Evolutionary conservation across 2,888 invertebrate genomes (phyloP), one percentile per base, ranked within the genome.

Genomic region (Zeuzera pyrina): DNA sequence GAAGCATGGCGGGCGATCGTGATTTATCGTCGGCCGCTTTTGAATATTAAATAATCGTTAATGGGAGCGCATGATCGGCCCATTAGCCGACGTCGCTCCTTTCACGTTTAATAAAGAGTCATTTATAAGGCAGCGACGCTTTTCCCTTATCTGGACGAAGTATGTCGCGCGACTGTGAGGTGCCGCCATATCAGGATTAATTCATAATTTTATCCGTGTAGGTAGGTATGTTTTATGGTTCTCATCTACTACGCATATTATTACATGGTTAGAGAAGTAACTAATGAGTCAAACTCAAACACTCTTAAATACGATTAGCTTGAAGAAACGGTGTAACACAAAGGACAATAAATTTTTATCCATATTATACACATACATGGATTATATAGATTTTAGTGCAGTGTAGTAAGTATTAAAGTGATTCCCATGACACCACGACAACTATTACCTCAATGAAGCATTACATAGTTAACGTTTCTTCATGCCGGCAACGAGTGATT

Each of bases 1-100:
- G 76, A 67, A 72, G 65, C 77, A 73, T 71, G 74, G 81, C 71
- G 74, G 71, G 66, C 67, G 66, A 64, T 66, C 76, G 76, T 78
- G 83, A 83, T 83, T 83, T 83, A 83, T 83, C 63, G 69, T 59
- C 66, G 73, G 76, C 57, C 61, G 71, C 79, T 81, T 83, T 83
- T 83, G 83, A 83, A 83, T 83, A 83, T 83, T 83, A 81, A 83
- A 83, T 83, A 83, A 83, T 83, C 72, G 78, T 78, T 81, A 83
- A 83, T 83, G 81, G 79, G 79, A 78, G 81, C 81, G 81, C 83
- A 83, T 83, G 83, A 83, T 81, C 79, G 76, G 72, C 73, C 83
- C 83, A 83, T 83, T 83, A 83, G 79, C 78, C 43, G 41, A 31
- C 77, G 73, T 71, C 76, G 74, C 62, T 83, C 78, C 79, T 79